phyloP scores from a whole-genome alignment of 2,797 vertebrate species.

The Brachyrhaphis roseni region DNA sequence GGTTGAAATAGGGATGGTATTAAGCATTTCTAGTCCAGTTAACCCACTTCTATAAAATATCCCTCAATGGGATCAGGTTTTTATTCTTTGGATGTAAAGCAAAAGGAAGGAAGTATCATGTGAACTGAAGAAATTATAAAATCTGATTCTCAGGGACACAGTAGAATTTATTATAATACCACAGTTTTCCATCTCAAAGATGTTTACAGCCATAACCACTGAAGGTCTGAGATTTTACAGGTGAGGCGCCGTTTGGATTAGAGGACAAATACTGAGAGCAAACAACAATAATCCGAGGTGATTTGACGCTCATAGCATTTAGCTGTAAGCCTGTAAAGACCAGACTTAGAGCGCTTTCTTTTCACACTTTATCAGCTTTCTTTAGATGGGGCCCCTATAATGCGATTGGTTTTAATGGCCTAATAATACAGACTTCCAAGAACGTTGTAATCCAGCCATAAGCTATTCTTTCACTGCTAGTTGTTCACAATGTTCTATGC shows the following conservation, averaged over 20 bases:
- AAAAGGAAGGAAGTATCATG: constrained; percentile 11
- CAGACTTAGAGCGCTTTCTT: constrained; percentile 36
- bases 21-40: constrained; percentile 31
- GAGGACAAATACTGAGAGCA: constrained; percentile 34
- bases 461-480: constrained; percentile 33
- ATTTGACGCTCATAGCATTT: constrained; percentile 35
- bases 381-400: constrained; percentile 41
- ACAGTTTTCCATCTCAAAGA: neutral
- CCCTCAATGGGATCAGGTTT: constrained; percentile 52
- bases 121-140: constrained; percentile 11
- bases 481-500: neutral
- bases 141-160: neutral
- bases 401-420: constrained; percentile 59
- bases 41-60: constrained; percentile 51
- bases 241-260: constrained; percentile 23
- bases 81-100: constrained; percentile 37
- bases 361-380: constrained; percentile 28
- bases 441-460: constrained; percentile 35
- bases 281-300: constrained; percentile 29
- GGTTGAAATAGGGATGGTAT: neutral
- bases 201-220: constrained; percentile 20
- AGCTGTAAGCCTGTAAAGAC: constrained; percentile 59
- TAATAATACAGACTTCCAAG: constrained; percentile 52
- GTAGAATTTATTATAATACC: constrained; percentile 6
- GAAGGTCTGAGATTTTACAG: constrained; percentile 24